These are phyloP conservation scores for Sorex maritimensis DNA, from an alignment of 2,797 vertebrate genomes.

Conservation along the genomic window DNA sequence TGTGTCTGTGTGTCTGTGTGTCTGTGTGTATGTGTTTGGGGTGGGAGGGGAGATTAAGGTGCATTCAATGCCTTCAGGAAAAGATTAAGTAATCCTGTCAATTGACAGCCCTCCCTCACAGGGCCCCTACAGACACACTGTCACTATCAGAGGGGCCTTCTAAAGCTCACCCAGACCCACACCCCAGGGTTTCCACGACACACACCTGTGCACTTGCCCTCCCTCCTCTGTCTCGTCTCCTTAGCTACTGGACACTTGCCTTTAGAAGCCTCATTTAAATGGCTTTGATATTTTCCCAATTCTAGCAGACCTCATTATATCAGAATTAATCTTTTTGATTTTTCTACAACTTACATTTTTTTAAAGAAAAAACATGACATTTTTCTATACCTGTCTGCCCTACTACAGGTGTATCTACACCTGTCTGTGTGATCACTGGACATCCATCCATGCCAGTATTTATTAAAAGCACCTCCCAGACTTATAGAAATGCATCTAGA, in stretches of 20 bases:
- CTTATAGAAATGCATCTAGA: too few relatives aligned
- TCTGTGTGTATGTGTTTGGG: too few relatives aligned
- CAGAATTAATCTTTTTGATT: slow-evolving; percentile 16
- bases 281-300: not conserved
- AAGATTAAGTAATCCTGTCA: too few relatives aligned
- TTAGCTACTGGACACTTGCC: not conserved
- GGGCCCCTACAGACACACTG: not conserved
- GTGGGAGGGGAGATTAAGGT: too few relatives aligned
- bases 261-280: not conserved
- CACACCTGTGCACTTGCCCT: not conserved
- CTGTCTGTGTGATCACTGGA: too few relatives aligned
- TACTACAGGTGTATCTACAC: not conserved
- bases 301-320: not conserved
- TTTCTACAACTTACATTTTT: not conserved
- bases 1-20: too few relatives aligned
- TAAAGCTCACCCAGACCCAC: not conserved
- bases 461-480: too few relatives aligned
- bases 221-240: not conserved
- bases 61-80: too few relatives aligned
- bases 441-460: too few relatives aligned
- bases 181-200: not conserved
- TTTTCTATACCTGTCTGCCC: not conserved
- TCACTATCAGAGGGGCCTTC: not conserved
- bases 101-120: not conserved
- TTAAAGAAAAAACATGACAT: not conserved